Percentiles rank a stretch among this genome's conserved stretches.
Conservation (phyloP, 2,888 invertebrate genomes). For the Lasioglossum villosulum region DNA sequence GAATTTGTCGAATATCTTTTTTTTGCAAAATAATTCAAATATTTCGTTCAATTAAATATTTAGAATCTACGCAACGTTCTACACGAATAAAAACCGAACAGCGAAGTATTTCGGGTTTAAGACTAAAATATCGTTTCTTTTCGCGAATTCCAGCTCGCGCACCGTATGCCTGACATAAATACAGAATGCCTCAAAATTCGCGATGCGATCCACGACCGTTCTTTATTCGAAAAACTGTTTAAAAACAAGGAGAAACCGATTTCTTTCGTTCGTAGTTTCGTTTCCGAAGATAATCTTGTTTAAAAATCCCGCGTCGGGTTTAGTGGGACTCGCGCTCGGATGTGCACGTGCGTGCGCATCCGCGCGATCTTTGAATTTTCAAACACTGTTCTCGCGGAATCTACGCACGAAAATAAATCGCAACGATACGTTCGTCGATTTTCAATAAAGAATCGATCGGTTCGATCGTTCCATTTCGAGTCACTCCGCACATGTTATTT, state of each 20-base stretch:
- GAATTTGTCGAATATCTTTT: conserved; percentile 15
- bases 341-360: conserved; percentile 4
- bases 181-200: not conserved
- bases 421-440: not conserved
- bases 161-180: not conserved
- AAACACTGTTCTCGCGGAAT: not conserved
- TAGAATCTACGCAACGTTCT: not conserved
- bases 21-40: conserved; percentile 11
- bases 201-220: not conserved
- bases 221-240: too few relatives aligned
- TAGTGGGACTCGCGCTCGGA: too few relatives aligned
- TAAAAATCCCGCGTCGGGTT: conserved; percentile 3
- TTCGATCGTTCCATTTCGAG: not conserved
- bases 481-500: not conserved
- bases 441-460: not conserved
- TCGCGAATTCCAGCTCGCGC: not conserved
- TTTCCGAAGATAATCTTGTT: not conserved
- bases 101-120: not conserved
- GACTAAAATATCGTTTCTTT: not conserved
- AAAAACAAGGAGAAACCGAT: not conserved
- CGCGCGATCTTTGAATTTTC: not conserved
- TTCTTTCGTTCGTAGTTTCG: not conserved
- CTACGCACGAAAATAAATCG: not conserved
- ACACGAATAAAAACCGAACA: not conserved
- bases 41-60: not conserved